These are phyloP conservation scores for Eulemur macaco DNA, from an alignment of 2,113 vertebrate genomes.

Conservation along the genomic window DNA sequence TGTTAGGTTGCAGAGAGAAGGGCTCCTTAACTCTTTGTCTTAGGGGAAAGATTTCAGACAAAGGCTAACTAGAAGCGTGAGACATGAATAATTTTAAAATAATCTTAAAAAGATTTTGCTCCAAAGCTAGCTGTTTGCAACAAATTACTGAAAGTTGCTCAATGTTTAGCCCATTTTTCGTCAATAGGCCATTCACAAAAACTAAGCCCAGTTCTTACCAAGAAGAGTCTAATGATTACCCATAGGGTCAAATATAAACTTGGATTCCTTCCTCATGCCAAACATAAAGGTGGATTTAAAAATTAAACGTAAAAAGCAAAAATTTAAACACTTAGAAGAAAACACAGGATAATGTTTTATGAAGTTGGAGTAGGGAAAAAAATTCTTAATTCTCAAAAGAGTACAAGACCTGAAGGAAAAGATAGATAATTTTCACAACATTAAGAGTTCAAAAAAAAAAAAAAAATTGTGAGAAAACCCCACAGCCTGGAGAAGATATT, in stretches of 20 bases:
- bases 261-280: neutral
- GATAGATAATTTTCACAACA: neutral
- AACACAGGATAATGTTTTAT: neutral
- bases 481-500: neutral
- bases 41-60: constrained; percentile 1
- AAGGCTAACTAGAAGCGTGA: neutral
- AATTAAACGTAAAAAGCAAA: neutral
- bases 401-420: neutral
- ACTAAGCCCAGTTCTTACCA: neutral
- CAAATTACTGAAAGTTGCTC: neutral
- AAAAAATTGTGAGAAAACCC: neutral
- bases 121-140: neutral
- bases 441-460: neutral
- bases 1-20: neutral
- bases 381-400: neutral
- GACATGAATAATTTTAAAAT: neutral
- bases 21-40: neutral
- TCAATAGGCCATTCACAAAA: neutral
- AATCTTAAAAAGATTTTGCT: neutral
- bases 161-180: neutral
- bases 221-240: neutral
- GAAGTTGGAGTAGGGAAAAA: neutral
- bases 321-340: neutral
- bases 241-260: constrained; percentile 1
- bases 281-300: constrained; percentile 8